Evolutionary conservation across 1,140 invertebrate genomes (phyloP).

Genomic region (Aricia agestis): DNA sequence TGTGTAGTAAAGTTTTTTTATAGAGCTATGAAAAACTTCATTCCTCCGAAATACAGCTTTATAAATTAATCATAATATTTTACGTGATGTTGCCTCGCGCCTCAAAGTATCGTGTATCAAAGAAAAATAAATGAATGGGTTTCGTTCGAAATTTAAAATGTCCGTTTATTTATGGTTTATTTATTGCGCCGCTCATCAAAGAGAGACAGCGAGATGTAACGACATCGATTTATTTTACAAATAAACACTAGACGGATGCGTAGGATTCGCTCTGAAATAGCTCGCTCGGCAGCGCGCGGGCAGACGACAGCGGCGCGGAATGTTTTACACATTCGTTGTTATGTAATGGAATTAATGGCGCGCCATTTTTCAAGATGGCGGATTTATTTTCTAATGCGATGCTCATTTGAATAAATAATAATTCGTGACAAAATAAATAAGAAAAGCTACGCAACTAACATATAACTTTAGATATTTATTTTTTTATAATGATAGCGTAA

Average conservation of each 20-base stretch:
- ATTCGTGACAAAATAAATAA: background rate
- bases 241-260: conserved; percentile 13
- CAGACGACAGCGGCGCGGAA: conserved; percentile 5
- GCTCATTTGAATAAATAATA: background rate
- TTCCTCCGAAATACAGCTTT: background rate
- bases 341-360: conserved; percentile 3
- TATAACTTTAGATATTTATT: too few relatives aligned
- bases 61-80: background rate
- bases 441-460: background rate
- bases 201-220: conserved; percentile 10
- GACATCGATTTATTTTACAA: conserved; percentile 14
- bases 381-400: background rate
- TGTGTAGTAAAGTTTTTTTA: background rate
- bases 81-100: background rate
- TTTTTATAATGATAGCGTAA: too few relatives aligned
- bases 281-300: too few relatives aligned
- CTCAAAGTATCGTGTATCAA: background rate
- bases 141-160: background rate
- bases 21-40: background rate
- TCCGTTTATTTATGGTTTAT: conserved; percentile 1
- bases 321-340: conserved; percentile 13
- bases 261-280: conserved; percentile 9
- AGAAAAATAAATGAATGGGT: background rate
- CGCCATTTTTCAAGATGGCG: conserved; percentile 3
- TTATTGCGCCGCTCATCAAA: conserved; percentile 3